Conservation (phyloP, 2,888 invertebrate genomes). For the Chesias legatella region DNA sequence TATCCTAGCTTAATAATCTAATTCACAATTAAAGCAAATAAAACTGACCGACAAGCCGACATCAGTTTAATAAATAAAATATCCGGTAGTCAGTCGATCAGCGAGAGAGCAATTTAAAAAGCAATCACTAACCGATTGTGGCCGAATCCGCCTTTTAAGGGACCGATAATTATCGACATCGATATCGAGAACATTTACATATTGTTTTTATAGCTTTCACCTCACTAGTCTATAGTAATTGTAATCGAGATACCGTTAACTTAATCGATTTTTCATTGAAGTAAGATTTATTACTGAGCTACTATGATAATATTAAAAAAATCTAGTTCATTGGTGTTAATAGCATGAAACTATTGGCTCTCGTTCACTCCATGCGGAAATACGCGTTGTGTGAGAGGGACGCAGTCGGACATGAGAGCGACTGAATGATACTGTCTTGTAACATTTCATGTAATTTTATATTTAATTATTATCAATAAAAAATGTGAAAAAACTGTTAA, state of each 20-base stretch:
- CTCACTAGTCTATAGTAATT: slow-evolving; percentile 37
- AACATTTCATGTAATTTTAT: too few relatives aligned
- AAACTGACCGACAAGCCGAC: slow-evolving; percentile 40
- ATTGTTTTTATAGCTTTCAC: slow-evolving; percentile 63
- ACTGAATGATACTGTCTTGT: too few relatives aligned
- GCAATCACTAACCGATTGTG: slow-evolving; percentile 64
- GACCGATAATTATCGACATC: slow-evolving; percentile 64
- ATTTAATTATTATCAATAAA: too few relatives aligned
- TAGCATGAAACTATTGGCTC: too few relatives aligned
- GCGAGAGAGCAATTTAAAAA: slow-evolving; percentile 66
- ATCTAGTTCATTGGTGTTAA: too few relatives aligned
- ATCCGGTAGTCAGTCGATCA: slow-evolving; percentile 54
- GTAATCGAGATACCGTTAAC: slow-evolving; percentile 20
- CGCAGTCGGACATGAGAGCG: too few relatives aligned
- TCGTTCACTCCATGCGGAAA: too few relatives aligned
- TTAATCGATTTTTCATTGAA: slow-evolving; percentile 26
- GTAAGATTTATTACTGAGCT: slow-evolving; percentile 14
- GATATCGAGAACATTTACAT: slow-evolving; percentile 56
- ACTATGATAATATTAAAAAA: background rate
- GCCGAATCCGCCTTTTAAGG: slow-evolving; percentile 66
- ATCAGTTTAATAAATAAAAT: slow-evolving; percentile 47
- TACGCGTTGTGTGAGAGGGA: too few relatives aligned
- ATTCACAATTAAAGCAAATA: too few relatives aligned
- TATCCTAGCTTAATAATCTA: too few relatives aligned
- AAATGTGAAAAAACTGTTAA: too few relatives aligned